These are phyloP conservation scores for Pocillopora damicornis DNA, from an alignment of 64 coral and sea anemone species.

Conservation along the genomic window DNA sequence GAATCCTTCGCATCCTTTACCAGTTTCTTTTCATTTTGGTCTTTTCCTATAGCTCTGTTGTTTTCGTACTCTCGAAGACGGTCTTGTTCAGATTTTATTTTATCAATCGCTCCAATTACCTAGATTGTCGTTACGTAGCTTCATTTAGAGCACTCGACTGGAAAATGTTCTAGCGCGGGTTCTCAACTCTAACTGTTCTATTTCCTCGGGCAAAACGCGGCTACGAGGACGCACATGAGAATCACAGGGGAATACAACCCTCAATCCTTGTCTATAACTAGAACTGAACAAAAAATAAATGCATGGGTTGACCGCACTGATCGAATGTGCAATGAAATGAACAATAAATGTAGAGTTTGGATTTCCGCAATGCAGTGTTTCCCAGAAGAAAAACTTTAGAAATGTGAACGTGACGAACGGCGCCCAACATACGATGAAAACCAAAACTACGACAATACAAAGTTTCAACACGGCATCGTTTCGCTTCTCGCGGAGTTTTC, in stretches of 20 bases:
- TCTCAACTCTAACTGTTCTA: constrained; percentile 2
- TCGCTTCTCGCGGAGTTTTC: constrained; percentile 13
- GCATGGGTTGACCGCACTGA: constrained; percentile 40
- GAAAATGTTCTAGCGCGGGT: constrained; percentile 7
- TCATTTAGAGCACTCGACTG: background rate
- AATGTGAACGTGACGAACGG: constrained; percentile 32
- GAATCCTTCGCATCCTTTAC: too few species aligned
- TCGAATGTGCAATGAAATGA: constrained; percentile 44
- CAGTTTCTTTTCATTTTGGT: too few species aligned
- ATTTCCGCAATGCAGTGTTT: background rate
- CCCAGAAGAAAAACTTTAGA: constrained; percentile 35
- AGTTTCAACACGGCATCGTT: constrained; percentile 28
- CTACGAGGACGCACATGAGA: background rate
- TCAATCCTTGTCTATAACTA: constrained; percentile 25
- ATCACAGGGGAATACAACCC: background rate
- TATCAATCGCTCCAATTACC: background rate
- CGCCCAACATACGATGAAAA: constrained; percentile 37
- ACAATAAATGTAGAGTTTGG: constrained; percentile 4
- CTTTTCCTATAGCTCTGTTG: background rate
- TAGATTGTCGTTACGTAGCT: background rate
- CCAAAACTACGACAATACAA: constrained; percentile 17
- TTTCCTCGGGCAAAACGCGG: background rate
- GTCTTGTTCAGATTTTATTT: too few species aligned
- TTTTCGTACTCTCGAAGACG: background rate
- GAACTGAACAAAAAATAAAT: constrained; percentile 44